Evolutionary conservation across 30 jellyfish, hydroid and myxozoan species (phyloP), one percentile per base, ranked within the genome.

Genomic region (Clytia hemisphaerica): DNA sequence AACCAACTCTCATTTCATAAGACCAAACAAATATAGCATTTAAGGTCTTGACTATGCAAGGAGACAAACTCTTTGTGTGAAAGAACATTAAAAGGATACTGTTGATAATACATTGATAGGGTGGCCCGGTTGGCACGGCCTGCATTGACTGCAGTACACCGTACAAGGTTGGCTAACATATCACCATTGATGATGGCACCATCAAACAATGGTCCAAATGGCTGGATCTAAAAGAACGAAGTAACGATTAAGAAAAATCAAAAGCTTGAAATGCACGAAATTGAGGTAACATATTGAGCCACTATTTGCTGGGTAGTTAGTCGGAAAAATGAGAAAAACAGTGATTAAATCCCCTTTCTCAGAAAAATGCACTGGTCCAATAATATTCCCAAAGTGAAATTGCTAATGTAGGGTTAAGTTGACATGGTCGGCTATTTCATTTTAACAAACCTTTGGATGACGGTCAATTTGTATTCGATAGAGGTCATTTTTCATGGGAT

Each of bases 191-290:
- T 87, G 37, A 90, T 78, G n/a, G 99, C 93, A 15, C 99, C 99
- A 45, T 90, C 99, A 49, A 77, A 90, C 82, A 90, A 57, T 3
- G 99, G 99, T 9, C 99, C 99, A 61, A 82, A 81, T n/a, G 64
- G 72, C 14, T 94, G 93, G 18, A 87, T 71, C 96, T 87, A 75
- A 14, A 60, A 57, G 22, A 26, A 12, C 47, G 46, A 24, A 67
- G 46, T 12, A 2, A 53, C 22, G 18, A n/a, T 15, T 53, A 12
- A 53, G 22, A 53, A 0, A 0, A 53, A 14, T n/a, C 29, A 53
- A 12, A 53, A 1, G 0, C 29, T 24, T 12, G 15, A 40, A n/a
- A 40, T 40, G 53, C n/a, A 9, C n/a, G 53, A 9, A 40, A 40
- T 40, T 40, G 15, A 9, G 53, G n/a, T 9, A n/a, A n/a, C 15